Base-by-base conservation (phyloP, 2,888 invertebrate species). In the Anorthoa munda region DNA sequence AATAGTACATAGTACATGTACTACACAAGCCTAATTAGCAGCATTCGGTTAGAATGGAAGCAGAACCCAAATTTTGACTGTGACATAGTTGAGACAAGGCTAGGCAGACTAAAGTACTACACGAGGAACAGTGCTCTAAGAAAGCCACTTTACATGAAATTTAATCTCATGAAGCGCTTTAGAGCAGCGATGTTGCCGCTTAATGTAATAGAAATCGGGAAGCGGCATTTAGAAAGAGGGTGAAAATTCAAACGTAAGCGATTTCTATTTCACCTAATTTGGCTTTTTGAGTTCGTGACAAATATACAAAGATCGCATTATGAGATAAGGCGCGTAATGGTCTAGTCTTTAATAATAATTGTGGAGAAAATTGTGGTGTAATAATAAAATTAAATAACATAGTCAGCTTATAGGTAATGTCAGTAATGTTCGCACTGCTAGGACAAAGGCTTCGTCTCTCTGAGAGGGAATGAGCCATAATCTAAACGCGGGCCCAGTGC, bases 251-350 rank as follows among this genome's bases (percentile, higher is more conserved):
- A 77, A 53, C n/a, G 61, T 48, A 21, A n/a, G 15, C 60, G 18
- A 13, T 79, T 66, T 56, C 50, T 55, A 50, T 50, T 45, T 23
- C 79, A 79, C 18, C 63, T 51, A 78, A 71, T 76, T 63, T 51
- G 63, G 51, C 31, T 78, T 56, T 56, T 56, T 15, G 45, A 50
- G 31, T 56, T 75, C 23, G 56, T 70, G 31, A 63, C 61, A 56
- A 58, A 58, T 53, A 79, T 63, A 23, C 5, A 50, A 60, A 72
- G 64, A 72, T 79, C n/a, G 31, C 51, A 65, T 72, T 76, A 50
- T 31, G 18, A 26, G 70, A 64, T 79, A 13, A 17, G 26, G 15
- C 55, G 15, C 45, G 26, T 17, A 53, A 60, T 48, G 53, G 45
- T 31, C 51, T 51, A 58, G 59, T 1, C 13, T 56, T 56, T 56